A percentile compares a stretch with the other conserved stretches of the same genome.
phyloP scores from a whole-genome alignment of 2,888 invertebrate species.

The Hypsopygia costalis region DNA sequence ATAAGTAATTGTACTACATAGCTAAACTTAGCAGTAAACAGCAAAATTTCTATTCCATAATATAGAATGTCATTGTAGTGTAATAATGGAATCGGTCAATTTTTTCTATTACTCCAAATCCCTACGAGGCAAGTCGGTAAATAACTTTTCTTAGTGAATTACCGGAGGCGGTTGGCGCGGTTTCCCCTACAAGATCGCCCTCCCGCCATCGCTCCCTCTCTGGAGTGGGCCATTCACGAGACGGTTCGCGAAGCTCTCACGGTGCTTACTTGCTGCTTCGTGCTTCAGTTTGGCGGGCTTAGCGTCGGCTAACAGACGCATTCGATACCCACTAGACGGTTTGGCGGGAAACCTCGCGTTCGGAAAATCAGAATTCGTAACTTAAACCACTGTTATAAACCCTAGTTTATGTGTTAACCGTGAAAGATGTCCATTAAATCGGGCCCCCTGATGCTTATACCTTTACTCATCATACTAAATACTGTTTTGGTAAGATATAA shows the following conservation, averaged over 20 bases:
- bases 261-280: constrained; percentile 42
- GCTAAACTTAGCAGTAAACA: too few species aligned
- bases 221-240: constrained; percentile 73
- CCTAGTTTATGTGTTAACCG: constrained; percentile 57
- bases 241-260: constrained; percentile 75
- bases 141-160: constrained; percentile 79
- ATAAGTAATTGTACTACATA: too few species aligned
- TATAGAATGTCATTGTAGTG: too few species aligned
- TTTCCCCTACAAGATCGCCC: constrained; percentile 75
- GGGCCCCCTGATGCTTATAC: constrained; percentile 42
- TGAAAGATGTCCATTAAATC: constrained; percentile 48
- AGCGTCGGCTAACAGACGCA: constrained; percentile 61
- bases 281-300: constrained; percentile 74
- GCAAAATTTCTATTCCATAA: too few species aligned
- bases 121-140: constrained; percentile 60
- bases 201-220: constrained; percentile 72
- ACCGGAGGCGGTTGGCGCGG: constrained; percentile 72
- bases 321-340: constrained; percentile 35
- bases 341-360: constrained; percentile 62
- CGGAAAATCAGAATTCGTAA: constrained; percentile 33
- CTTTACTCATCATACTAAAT: constrained; percentile 53
- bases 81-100: constrained; percentile 5
- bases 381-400: constrained; percentile 22
- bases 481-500: constrained; percentile 54
- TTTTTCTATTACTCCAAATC: constrained; percentile 57